Evolutionary conservation across 2,888 invertebrate genomes (phyloP), one percentile per base, ranked within the genome.

Genomic region (Cordilura impudica): DNA sequence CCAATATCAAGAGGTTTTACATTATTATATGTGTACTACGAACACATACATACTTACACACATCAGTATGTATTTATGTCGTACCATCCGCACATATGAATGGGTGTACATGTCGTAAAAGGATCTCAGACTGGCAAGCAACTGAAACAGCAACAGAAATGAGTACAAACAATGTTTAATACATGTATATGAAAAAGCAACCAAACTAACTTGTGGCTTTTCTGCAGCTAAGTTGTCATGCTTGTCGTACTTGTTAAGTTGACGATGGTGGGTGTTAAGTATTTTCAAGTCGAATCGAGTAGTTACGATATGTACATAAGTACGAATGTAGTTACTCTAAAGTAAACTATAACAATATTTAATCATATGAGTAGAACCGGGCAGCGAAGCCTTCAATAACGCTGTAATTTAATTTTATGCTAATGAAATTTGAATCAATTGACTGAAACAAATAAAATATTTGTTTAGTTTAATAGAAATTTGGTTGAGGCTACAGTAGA

Each of bases 181-280:
- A 35, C 39, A 47, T 26, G 10, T 47, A 19, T 56, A 35, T 53
- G 26, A 45, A 65, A 73, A 71, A 47, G 63, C 69, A 66, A 66
- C 61, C 71, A 67, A 66, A 71, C 3, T 39, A 75, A 75, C 71
- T 75, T 75, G 75, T 67, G 79, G 79, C 56, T 75, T 75, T 72
- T 56, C 29, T 56, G 54, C 29, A n/a, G 54, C 23, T 29, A 29
- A 72, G 63, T 79, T 79, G 75, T 79, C 79, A 75, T 75, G 79
- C 63, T 72, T 79, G 79, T 79, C 79, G 75, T 79, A 79, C 71
- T 79, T 79, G 79, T 75, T 79, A 75, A 72, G 71, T 75, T 53
- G 74, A 66, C 61, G 75, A 16, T 72, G 67, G 79, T 79, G 79
- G 79, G 79, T 79, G 79, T 79, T 75, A 71, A 79, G 71, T 67